phyloP scores from a whole-genome alignment of 2,888 invertebrate species.

The Colletes collaris region DNA sequence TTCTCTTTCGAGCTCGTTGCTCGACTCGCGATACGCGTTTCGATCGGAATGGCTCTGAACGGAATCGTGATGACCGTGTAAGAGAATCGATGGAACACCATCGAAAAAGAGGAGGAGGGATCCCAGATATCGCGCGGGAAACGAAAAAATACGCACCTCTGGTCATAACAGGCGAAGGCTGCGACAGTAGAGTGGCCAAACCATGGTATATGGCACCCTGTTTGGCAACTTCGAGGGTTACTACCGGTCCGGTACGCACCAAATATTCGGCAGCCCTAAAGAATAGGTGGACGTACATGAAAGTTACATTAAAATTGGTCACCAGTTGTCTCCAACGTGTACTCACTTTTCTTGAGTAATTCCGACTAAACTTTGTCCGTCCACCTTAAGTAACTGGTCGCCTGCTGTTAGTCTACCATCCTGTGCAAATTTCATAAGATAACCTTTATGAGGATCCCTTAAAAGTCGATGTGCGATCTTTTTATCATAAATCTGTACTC shows the following conservation, averaged over 20 bases:
- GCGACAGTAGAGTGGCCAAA: slow-evolving; percentile 94
- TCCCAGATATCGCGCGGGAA: too few relatives aligned
- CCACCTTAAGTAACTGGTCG: slow-evolving; percentile 98
- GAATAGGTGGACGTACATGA: not conserved
- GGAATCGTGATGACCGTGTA: too few relatives aligned
- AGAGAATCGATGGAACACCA: too few relatives aligned
- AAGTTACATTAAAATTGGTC: not conserved
- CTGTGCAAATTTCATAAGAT: slow-evolving; percentile 76
- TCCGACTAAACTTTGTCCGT: slow-evolving; percentile 96
- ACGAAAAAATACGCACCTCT: slow-evolving; percentile 85
- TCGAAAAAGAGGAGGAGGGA: too few relatives aligned
- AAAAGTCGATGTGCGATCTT: too few relatives aligned
- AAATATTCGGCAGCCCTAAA: slow-evolving; percentile 96
- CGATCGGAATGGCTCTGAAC: not conserved
- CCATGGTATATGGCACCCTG: slow-evolving; percentile 99
- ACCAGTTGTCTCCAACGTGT: not conserved
- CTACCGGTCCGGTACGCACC: slow-evolving; percentile 96
- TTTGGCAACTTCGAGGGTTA: slow-evolving; percentile 97
- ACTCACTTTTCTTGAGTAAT: slow-evolving; percentile 88
- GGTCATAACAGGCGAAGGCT: slow-evolving; percentile 93
- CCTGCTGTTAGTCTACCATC: slow-evolving; percentile 98
- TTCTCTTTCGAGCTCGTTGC: not conserved
- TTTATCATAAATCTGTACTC: slow-evolving; percentile 71
- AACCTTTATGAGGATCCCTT: too few relatives aligned
- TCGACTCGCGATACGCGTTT: not conserved